Conservation (phyloP, 1,140 invertebrate genomes). For the Thaumatotibia leucotreta region DNA sequence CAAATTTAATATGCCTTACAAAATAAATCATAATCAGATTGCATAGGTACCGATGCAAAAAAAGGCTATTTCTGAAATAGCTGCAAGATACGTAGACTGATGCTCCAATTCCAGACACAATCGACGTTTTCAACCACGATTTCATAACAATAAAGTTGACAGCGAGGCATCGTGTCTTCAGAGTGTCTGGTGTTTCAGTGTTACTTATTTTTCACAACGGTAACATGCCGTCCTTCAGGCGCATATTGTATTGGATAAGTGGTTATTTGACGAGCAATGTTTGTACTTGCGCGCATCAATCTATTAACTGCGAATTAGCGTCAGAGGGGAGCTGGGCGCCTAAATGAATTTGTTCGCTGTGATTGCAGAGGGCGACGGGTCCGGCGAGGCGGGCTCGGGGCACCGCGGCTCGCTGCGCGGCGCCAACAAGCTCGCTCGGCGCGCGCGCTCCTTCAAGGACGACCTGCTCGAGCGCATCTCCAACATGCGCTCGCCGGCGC, state of each 20-base stretch:
- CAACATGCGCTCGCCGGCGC: conserved; percentile 86
- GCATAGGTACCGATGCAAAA: too few species aligned
- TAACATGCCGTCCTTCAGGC: too few species aligned
- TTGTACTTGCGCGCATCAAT: background rate
- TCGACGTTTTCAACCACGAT: too few species aligned
- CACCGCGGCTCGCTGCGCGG: conserved; percentile 83
- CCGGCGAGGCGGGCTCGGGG: conserved; percentile 64
- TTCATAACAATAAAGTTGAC: too few species aligned
- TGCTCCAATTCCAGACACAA: too few species aligned
- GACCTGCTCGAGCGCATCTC: conserved; percentile 92
- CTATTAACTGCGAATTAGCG: background rate
- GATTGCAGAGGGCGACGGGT: conserved; percentile 60
- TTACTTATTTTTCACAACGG: too few species aligned
- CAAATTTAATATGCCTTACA: too few species aligned
- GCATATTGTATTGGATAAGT: background rate
- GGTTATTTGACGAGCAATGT: background rate
- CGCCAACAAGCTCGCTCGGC: conserved; percentile 86
- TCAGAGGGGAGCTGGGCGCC: background rate
- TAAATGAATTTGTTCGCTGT: conserved; percentile 17
- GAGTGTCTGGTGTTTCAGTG: too few species aligned
- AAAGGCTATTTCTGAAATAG: too few species aligned
- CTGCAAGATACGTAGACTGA: too few species aligned
- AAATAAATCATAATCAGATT: too few species aligned
- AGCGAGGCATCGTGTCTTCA: too few species aligned
- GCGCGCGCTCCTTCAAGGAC: conserved; percentile 93